These are phyloP conservation scores for Anoura caudifer DNA, from an alignment of 2,113 vertebrate genomes.

Conservation along the genomic window DNA sequence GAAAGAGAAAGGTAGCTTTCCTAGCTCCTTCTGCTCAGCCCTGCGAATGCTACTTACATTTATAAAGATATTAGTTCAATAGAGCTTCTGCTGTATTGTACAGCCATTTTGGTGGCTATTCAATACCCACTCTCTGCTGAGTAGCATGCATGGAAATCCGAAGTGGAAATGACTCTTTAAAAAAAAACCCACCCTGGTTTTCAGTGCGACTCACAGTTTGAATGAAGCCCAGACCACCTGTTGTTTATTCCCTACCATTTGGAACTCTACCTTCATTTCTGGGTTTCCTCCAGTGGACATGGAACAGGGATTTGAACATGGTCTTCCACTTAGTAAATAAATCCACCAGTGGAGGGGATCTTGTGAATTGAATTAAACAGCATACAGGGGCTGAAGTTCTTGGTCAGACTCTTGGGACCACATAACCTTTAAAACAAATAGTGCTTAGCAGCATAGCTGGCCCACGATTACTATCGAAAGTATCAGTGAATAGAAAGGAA, in stretches of 20 bases:
- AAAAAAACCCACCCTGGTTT: background rate
- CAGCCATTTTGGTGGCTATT: background rate
- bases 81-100: background rate
- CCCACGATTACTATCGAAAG: background rate
- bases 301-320: background rate
- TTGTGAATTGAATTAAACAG: background rate
- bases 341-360: background rate
- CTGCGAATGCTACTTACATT: background rate
- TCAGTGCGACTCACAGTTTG: slow-evolving; percentile 43
- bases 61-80: background rate
- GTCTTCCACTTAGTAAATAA: slow-evolving; percentile 30
- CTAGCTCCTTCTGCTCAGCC: background rate
- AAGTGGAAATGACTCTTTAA: slow-evolving; percentile 1
- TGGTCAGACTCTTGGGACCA: background rate
- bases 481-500: background rate
- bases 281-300: slow-evolving; percentile 25
- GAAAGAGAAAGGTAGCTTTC: background rate
- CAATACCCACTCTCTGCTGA: background rate
- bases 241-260: slow-evolving; percentile 56
- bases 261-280: slow-evolving; percentile 52
- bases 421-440: background rate
- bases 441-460: background rate
- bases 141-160: background rate
- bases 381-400: background rate
- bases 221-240: slow-evolving; percentile 51